phyloP scores from a whole-genome alignment of 1,140 invertebrate genomes.

The Branchinecta lindahli region DNA sequence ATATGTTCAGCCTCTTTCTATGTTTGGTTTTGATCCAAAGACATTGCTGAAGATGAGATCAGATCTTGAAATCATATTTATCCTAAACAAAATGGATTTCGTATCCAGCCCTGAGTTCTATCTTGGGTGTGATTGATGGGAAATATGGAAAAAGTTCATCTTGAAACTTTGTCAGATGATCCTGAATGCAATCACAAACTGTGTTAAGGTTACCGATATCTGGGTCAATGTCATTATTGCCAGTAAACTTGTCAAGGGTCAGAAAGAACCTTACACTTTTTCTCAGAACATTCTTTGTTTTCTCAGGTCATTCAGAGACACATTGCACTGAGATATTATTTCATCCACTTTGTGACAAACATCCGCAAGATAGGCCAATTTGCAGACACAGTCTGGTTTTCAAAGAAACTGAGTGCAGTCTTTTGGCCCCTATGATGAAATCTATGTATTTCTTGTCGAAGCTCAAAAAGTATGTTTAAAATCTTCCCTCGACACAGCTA shows the following conservation, averaged over 20 bases:
- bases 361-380: constrained; percentile 22
- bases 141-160: constrained; percentile 2
- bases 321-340: too few relatives aligned
- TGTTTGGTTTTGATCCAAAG: constrained; percentile 2
- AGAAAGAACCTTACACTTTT: constrained; percentile 1
- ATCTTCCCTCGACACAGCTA: constrained; percentile 24
- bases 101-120: constrained; percentile 3
- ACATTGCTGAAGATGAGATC: background rate
- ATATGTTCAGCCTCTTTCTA: constrained; percentile 4
- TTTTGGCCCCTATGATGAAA: constrained; percentile 23
- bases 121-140: constrained; percentile 4
- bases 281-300: constrained; percentile 9
- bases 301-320: constrained; percentile 23
- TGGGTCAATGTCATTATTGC: too few relatives aligned
- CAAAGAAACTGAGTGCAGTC: constrained; percentile 14
- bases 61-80: constrained; percentile 4
- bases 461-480: constrained; percentile 24
- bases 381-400: constrained; percentile 21
- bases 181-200: constrained; percentile 4
- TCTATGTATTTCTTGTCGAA: constrained; percentile 22
- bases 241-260: constrained; percentile 8
- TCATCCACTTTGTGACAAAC: constrained; percentile 21
- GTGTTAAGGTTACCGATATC: constrained; percentile 1
- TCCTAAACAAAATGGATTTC: background rate
- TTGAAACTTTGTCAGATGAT: constrained; percentile 1